phyloP scores from a whole-genome alignment of 1,140 invertebrate genomes.

The Carcinoscorpius rotundicauda region DNA sequence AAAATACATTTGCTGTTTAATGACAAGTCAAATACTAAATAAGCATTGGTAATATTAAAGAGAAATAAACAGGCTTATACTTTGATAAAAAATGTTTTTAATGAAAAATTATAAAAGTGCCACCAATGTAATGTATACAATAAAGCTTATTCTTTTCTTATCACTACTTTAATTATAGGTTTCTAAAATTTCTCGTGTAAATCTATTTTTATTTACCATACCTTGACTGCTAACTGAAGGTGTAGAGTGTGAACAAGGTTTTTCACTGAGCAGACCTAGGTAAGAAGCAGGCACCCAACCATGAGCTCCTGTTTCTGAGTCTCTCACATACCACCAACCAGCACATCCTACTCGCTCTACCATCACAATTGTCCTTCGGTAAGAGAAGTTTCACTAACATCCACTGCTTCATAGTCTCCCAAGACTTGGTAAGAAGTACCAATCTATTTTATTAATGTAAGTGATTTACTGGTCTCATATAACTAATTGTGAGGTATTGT shows the following conservation, averaged over 20 bases:
- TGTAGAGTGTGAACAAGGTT: conserved; percentile 25
- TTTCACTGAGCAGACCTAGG: conserved; percentile 43
- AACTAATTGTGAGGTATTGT: too few relatives aligned
- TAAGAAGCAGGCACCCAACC: conserved; percentile 90
- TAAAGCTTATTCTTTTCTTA: too few relatives aligned
- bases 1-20: too few relatives aligned
- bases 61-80: not conserved
- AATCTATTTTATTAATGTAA: conserved; percentile 6
- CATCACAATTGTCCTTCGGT: conserved; percentile 59
- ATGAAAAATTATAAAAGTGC: too few relatives aligned
- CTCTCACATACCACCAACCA: conserved; percentile 90
- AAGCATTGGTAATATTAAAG: too few relatives aligned
- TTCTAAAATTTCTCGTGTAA: too few relatives aligned
- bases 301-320: conserved; percentile 49
- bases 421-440: conserved; percentile 53
- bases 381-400: conserved; percentile 74
- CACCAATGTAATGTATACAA: too few relatives aligned
- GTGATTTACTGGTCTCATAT: too few relatives aligned
- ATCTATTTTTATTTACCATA: conserved; percentile 8
- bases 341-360: conserved; percentile 84
- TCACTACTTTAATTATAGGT: too few relatives aligned
- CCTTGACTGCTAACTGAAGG: conserved; percentile 38
- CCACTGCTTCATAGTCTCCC: conserved; percentile 81
- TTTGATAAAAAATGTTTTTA: not conserved
- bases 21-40: too few relatives aligned